A percentile compares a stretch with the other conserved stretches of the same genome.
Evolutionary conservation across 2,888 invertebrate genomes (phyloP).

Genomic region (Criorhina ranunculi): DNA sequence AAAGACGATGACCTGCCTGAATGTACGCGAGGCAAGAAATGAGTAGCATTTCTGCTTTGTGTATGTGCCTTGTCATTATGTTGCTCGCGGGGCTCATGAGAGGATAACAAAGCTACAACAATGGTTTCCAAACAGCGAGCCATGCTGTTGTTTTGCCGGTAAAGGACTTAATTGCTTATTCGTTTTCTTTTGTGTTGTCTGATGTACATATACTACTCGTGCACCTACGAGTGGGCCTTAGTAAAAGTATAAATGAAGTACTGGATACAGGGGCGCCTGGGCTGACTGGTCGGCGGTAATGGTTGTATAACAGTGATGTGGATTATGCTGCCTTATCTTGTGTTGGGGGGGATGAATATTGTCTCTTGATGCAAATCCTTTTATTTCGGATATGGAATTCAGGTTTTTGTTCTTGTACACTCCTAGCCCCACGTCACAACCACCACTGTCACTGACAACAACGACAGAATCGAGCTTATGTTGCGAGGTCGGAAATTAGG

Average conservation of each 20-base stretch:
- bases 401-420: constrained; percentile 4
- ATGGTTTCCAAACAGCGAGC: constrained; percentile 50
- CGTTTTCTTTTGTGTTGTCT: constrained; percentile 67
- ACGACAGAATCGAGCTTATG: constrained; percentile 34
- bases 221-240: constrained; percentile 1
- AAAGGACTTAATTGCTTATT: constrained; percentile 76
- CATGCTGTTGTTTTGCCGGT: constrained; percentile 64
- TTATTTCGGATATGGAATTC: constrained; percentile 65
- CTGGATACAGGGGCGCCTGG: constrained; percentile 9
- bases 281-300: constrained; percentile 3
- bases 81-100: constrained; percentile 40
- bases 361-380: constrained; percentile 73
- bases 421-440: constrained; percentile 6
- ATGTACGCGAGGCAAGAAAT: constrained; percentile 47
- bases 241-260: constrained; percentile 53
- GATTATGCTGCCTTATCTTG: constrained; percentile 59
- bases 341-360: constrained; percentile 56
- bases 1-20: constrained; percentile 72
- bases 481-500: constrained; percentile 61
- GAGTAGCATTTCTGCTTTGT: constrained; percentile 50
- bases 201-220: constrained; percentile 26
- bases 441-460: constrained; percentile 8
- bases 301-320: constrained; percentile 45
- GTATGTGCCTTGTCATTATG: constrained; percentile 43
- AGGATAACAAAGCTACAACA: constrained; percentile 71